phyloP scores from a whole-genome alignment of 2,113 vertebrate genomes.

The Ornithorhynchus anatinus region DNA sequence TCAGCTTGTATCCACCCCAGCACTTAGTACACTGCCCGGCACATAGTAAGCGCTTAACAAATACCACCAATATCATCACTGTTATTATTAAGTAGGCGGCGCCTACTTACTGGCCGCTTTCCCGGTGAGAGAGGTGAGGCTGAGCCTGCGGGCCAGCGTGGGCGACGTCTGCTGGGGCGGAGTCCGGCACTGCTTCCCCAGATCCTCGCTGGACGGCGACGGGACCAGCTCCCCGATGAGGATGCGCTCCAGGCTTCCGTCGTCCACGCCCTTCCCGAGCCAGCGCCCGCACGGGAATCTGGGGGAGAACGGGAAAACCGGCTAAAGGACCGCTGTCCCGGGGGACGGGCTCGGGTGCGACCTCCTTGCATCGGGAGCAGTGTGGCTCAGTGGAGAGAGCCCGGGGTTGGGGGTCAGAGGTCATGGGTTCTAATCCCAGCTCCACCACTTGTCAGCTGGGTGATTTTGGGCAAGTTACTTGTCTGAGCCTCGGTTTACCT shows the following conservation, averaged over 20 bases:
- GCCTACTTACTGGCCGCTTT: conserved; percentile 77
- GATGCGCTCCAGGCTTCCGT: conserved; percentile 90
- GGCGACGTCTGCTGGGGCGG: conserved; percentile 89
- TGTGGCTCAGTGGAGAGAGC: too few relatives aligned
- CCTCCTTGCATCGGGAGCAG: too few relatives aligned
- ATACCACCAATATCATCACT: too few relatives aligned
- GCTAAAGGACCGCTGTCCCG: not conserved
- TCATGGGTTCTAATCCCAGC: too few relatives aligned
- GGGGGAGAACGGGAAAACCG: not conserved
- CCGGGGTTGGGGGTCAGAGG: too few relatives aligned
- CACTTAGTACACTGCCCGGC: too few relatives aligned
- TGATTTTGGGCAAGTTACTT: too few relatives aligned
- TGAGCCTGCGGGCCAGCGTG: conserved; percentile 75
- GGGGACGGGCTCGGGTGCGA: too few relatives aligned
- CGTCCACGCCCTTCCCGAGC: conserved; percentile 90
- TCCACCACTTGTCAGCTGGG: too few relatives aligned
- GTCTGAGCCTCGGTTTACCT: too few relatives aligned
- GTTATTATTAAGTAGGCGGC: not conserved
- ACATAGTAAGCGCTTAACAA: too few relatives aligned
- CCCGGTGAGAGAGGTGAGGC: conserved; percentile 82
- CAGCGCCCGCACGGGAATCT: conserved; percentile 92
- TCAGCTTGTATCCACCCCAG: too few relatives aligned
- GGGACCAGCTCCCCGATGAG: conserved; percentile 87
- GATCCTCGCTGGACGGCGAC: conserved; percentile 76
- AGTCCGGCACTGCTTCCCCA: conserved; percentile 80